Percentiles rank a stretch among this genome's conserved stretches.
These are phyloP conservation scores for Bubo bubo DNA, from an alignment of 2,113 vertebrate species.

Conservation along the genomic window DNA sequence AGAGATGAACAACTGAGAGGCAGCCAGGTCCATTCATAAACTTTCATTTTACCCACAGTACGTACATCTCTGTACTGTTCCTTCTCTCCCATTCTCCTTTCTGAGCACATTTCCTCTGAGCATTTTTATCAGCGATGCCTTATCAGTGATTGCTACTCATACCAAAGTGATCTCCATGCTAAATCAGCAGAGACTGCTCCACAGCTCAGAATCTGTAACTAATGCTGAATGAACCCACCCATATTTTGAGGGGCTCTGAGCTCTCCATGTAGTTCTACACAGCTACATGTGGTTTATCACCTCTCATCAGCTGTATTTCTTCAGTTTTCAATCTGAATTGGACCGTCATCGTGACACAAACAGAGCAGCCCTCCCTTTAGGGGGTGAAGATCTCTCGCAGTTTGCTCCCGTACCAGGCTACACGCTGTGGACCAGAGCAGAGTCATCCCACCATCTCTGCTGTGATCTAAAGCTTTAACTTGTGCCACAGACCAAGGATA, in stretches of 20 bases:
- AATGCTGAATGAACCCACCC: neutral
- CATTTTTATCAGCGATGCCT: neutral
- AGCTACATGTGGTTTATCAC: neutral
- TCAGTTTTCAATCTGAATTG: neutral
- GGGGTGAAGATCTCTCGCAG: neutral
- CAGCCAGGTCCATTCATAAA: accelerated
- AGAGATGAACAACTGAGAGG: neutral
- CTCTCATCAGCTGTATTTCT: neutral
- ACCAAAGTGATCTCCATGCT: neutral
- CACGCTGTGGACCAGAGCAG: neutral
- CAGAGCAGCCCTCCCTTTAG: neutral
- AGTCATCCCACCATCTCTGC: neutral
- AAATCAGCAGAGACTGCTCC: neutral
- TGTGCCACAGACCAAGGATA: neutral
- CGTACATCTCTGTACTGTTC: neutral
- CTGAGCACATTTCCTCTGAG: neutral
- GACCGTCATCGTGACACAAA: accelerated
- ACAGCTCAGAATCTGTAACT: neutral
- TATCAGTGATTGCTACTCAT: neutral
- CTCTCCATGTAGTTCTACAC: neutral
- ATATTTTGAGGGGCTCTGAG: neutral
- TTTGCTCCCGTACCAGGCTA: neutral
- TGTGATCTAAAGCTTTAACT: neutral
- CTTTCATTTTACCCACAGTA: too few species aligned
- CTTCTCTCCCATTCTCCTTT: neutral